Base-by-base conservation (phyloP, 2,797 vertebrate species). In the Erpetoichthys calabaricus region DNA sequence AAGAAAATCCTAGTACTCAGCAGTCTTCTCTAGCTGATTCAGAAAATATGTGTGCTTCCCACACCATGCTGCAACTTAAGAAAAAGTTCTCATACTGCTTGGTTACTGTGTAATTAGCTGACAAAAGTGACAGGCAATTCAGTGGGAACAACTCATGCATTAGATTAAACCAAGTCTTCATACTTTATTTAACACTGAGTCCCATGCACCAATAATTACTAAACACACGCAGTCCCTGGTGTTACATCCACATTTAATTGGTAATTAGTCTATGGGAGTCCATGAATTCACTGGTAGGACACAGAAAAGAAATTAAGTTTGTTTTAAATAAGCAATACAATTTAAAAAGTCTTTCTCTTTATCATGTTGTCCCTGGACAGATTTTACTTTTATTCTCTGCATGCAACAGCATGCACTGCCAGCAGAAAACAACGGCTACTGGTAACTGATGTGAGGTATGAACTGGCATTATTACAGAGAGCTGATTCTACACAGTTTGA, bases 71-170 rank as follows among this genome's bases (percentile, higher is more conserved):
- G 55, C 53, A 62, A 64, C 61, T 44, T 54, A 60, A 54, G 51
- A 59, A 60, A 54, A 51, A 60, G 63, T 59, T 58, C 58, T 57
- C 67, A 60, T 63, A 69, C 62, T 62, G 57, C 63, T 70, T 69
- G 71, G 70, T 68, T 67, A 67, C 68, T 70, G 78, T 75, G 73
- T 86, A 90, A 89, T 88, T 80, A 88, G 75, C 79, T 86, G 86
- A 85, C 85, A 88, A 80, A 82, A 73, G 67, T 86, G 86, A 85
- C 83, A 81, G 76, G 73, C 65, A 71, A 74, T 58, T 69, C 71
- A 71, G 61, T 56, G 57, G 25, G 64, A 82, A 71, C 63, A 65
- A 73, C 65, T 79, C 55, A 44, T 80, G 76, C 73, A 76, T 66
- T 76, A 59, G 75, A 79, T 84, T 84, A 81, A 79, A 80, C 71